phyloP scores from a whole-genome alignment of 2,113 vertebrate species.

The Melanocharis versteri region DNA sequence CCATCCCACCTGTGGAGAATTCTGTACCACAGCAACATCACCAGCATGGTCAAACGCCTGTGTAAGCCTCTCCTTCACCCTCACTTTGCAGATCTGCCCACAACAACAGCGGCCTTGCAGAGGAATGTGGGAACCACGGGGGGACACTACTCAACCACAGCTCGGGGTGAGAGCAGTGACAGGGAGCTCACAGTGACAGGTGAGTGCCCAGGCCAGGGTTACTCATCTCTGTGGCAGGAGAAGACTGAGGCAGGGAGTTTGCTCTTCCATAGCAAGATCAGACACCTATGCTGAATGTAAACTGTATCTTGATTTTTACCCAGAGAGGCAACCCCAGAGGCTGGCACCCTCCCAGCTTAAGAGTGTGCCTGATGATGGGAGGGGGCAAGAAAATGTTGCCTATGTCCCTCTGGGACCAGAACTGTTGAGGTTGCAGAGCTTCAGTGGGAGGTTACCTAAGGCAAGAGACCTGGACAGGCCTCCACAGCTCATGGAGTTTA shows the following conservation, averaged over 20 bases:
- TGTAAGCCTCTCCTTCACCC: neutral
- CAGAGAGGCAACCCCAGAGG: neutral
- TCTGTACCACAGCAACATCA: neutral
- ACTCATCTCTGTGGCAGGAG: too few species aligned
- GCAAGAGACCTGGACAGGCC: neutral
- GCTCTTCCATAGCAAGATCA: neutral
- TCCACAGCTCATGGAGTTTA: neutral
- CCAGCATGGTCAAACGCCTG: neutral
- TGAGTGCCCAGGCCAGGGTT: neutral
- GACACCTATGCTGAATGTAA: fast-evolving
- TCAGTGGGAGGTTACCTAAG: fast-evolving
- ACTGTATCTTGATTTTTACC: neutral
- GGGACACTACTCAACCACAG: neutral
- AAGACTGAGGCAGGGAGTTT: neutral
- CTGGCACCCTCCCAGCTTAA: neutral
- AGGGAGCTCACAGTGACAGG: neutral
- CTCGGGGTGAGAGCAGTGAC: neutral
- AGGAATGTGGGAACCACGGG: neutral
- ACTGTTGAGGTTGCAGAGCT: neutral
- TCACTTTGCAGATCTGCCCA: neutral
- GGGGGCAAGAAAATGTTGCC: neutral
- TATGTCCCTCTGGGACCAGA: neutral
- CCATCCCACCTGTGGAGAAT: neutral
- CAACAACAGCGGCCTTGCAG: fast-evolving
- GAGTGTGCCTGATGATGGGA: neutral